These are phyloP conservation scores for Berghia stephanieae DNA, from an alignment of 1,140 invertebrate genomes.

Conservation along the genomic window DNA sequence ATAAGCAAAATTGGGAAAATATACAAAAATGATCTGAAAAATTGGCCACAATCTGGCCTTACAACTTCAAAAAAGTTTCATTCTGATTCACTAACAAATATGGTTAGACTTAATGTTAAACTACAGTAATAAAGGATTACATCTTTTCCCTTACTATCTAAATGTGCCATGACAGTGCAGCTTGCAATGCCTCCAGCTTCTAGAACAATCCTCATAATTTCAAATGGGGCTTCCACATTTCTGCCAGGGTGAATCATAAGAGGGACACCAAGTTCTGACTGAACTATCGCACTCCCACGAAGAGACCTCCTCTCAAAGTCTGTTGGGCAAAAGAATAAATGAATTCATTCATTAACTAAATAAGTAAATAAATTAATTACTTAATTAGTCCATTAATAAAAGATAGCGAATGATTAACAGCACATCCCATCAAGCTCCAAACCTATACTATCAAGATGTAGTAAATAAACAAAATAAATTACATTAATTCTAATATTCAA, in stretches of 20 bases:
- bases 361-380: no score
- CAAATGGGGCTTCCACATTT: slow-evolving; percentile 76
- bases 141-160: slow-evolving; percentile 76
- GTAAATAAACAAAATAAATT: background rate
- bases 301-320: slow-evolving; percentile 82
- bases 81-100: no score
- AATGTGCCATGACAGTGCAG: slow-evolving; percentile 84
- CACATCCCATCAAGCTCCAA: background rate
- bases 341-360: no score
- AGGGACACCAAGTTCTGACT: slow-evolving; percentile 75
- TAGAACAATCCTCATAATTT: slow-evolving; percentile 80
- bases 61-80: background rate
- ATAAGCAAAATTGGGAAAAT: background rate
- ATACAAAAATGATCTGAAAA: background rate
- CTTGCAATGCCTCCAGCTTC: slow-evolving; percentile 80
- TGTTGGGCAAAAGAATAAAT: no score
- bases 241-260: slow-evolving; percentile 87
- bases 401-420: background rate
- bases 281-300: slow-evolving; percentile 75
- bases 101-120: background rate
- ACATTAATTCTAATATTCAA: background rate
- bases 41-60: background rate
- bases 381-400: no score
- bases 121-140: no score
- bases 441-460: no score